A percentile compares a stretch with the other conserved stretches of the same genome.
These are phyloP conservation scores for Drosophila stalkeri DNA, from an alignment of 2,888 invertebrate species.

Conservation along the genomic window DNA sequence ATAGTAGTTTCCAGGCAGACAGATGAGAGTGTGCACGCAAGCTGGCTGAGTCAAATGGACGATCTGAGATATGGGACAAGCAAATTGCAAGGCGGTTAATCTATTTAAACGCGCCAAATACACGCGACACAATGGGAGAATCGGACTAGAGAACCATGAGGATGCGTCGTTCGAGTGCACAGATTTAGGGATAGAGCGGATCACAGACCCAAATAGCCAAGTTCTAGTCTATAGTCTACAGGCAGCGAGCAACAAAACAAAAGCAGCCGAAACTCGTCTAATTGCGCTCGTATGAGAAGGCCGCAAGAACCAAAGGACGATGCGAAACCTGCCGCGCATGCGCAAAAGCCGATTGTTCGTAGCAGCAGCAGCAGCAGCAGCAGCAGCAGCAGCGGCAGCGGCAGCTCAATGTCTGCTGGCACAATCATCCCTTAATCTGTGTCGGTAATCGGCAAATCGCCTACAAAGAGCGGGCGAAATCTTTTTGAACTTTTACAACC, in stretches of 20 bases:
- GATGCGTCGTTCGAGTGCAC: conserved; percentile 69
- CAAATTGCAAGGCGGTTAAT: conserved; percentile 86
- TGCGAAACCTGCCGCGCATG: conserved; percentile 64
- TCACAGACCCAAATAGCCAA: conserved; percentile 62
- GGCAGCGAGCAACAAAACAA: conserved; percentile 50
- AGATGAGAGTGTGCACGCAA: conserved; percentile 46
- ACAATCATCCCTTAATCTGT: conserved; percentile 84
- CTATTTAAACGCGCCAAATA: conserved; percentile 85
- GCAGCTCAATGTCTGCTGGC: conserved; percentile 9
- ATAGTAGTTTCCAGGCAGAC: conserved; percentile 5
- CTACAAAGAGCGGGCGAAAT: conserved; percentile 79
- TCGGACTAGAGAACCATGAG: conserved; percentile 11
- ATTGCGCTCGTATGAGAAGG: conserved; percentile 74
- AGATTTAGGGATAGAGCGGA: conserved; percentile 78
- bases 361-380: neutral
- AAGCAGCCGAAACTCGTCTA: conserved; percentile 73
- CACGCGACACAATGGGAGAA: conserved; percentile 72
- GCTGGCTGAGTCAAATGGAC: conserved; percentile 24
- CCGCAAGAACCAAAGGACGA: conserved; percentile 14
- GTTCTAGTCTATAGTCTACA: conserved; percentile 11
- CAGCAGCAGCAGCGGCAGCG: neutral
- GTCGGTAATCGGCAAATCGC: conserved; percentile 83
- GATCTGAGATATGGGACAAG: conserved; percentile 70
- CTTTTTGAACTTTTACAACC: conserved; percentile 83
- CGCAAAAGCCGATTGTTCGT: conserved; percentile 65